These are phyloP conservation scores for Plebejus anna DNA, from an alignment of 2,888 invertebrate genomes.

Conservation along the genomic window DNA sequence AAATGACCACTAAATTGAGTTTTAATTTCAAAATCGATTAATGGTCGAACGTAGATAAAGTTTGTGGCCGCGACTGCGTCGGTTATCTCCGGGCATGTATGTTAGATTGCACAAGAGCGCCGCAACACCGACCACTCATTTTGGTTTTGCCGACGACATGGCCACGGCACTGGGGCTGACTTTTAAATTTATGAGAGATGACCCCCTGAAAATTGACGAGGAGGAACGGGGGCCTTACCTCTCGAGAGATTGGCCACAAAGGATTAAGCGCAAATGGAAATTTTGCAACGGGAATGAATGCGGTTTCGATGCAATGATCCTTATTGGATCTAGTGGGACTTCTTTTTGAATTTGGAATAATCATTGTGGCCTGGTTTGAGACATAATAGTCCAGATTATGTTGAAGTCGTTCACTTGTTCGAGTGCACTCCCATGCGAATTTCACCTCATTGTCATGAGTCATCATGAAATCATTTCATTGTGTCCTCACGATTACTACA, in stretches of 20 bases:
- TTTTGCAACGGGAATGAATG: neutral
- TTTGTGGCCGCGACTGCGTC: conserved; percentile 2
- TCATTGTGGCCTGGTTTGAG: neutral
- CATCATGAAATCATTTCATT: neutral
- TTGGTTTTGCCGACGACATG: conserved; percentile 20
- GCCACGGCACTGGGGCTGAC: neutral
- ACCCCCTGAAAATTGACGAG: neutral
- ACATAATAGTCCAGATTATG: neutral
- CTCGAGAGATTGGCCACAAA: neutral
- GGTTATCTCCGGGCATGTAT: conserved; percentile 1
- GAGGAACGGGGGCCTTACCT: neutral
- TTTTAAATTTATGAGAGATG: conserved; percentile 2
- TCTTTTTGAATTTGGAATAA: neutral
- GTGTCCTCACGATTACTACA: neutral
- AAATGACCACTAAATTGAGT: conserved; percentile 21
- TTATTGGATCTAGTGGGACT: neutral
- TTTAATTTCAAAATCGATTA: conserved; percentile 10
- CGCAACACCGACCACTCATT: conserved; percentile 10
- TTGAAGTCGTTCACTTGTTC: conserved; percentile 2
- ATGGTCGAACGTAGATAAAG: neutral
- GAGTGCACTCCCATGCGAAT: neutral
- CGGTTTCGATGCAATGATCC: neutral
- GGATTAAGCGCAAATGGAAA: neutral
- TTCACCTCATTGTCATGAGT: conserved; percentile 5
- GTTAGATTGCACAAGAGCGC: conserved; percentile 21